Conservation (phyloP, 2,113 vertebrate species). For the Myiagra hebetior region DNA sequence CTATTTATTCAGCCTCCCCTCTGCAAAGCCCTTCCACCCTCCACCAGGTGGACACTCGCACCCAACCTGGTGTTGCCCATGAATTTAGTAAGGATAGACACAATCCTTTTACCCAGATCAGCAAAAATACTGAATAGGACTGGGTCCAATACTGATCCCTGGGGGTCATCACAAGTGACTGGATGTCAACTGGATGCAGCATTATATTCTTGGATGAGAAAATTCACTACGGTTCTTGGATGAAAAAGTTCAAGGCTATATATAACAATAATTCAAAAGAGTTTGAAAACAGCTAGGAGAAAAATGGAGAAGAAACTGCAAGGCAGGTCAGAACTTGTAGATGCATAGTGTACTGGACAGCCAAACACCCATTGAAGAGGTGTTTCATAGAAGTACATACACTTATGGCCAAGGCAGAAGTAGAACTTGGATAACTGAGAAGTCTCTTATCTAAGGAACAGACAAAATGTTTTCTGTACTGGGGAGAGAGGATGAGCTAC, state of each 20-base stretch:
- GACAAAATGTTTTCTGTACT: not conserved
- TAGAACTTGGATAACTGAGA: not conserved
- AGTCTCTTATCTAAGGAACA: not conserved
- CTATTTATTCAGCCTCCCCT: not conserved
- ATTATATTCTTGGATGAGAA: not conserved
- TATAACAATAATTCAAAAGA: not conserved
- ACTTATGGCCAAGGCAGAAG: not conserved
- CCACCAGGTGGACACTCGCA: accelerated
- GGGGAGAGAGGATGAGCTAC: not conserved
- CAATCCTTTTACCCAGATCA: not conserved
- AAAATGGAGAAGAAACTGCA: not conserved
- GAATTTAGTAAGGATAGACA: no score
- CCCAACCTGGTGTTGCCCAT: not conserved
- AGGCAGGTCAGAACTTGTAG: not conserved
- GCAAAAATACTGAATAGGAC: not conserved
- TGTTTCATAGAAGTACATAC: not conserved
- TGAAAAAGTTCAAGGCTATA: not conserved
- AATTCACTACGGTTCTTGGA: not conserved
- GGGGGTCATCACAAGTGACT: not conserved
- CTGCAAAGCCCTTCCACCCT: not conserved
- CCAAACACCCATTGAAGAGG: accelerated
- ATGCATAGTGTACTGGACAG: not conserved
- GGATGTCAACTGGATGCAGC: not conserved
- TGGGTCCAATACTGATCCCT: not conserved
- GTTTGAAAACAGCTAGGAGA: not conserved